Base-by-base conservation (phyloP, 2,797 vertebrate species). In the Sarcoramphus papa region DNA sequence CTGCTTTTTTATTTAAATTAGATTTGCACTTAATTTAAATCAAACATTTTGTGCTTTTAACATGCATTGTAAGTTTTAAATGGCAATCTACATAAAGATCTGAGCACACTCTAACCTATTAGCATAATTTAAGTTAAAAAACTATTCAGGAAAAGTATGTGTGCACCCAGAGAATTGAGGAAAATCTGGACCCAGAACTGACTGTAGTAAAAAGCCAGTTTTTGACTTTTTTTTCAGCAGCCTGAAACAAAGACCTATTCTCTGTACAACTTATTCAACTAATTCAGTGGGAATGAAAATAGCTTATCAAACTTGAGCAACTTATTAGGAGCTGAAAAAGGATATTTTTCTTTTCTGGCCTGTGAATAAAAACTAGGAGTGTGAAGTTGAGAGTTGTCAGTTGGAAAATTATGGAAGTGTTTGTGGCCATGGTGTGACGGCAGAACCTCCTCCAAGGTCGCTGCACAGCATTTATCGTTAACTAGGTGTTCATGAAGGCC, bases 211-310 rank as follows among this genome's bases (percentile, higher is more conserved):
- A 86, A 94, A 68, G 5, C 28, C 68, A 72, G 64, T 48, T 89
- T 91, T 89, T 77, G 53, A 68, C 93, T 81, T 88, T 67, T 74
- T 54, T 67, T 92, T 76, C 33, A 41, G 45, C 78, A 80, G 81
- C 93, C 73, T 75, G 65, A 93, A 96, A 96, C 95, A 96, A 97
- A 94, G 95, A 37, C 73, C 73, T 88, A 30, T 97, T 97, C 88
- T 96, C 54, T 79, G 27, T 51, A 21, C 77, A 62, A 0, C 72
- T 60, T 84, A 35, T 78, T 89, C 68, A 83, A 8, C 59, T 67
- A 51, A 56, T 84, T 90, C 82, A 79, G 79, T 5, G 31, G 76
- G 92, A 95, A 82, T 79, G 57, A 59, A 95, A 96, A 94, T 9
- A 91, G 68, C 90, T 93, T 94, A 95, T 96, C 93, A 86, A 88